Conservation (phyloP, 2,888 invertebrate genomes). For the Corbicula japonica region DNA sequence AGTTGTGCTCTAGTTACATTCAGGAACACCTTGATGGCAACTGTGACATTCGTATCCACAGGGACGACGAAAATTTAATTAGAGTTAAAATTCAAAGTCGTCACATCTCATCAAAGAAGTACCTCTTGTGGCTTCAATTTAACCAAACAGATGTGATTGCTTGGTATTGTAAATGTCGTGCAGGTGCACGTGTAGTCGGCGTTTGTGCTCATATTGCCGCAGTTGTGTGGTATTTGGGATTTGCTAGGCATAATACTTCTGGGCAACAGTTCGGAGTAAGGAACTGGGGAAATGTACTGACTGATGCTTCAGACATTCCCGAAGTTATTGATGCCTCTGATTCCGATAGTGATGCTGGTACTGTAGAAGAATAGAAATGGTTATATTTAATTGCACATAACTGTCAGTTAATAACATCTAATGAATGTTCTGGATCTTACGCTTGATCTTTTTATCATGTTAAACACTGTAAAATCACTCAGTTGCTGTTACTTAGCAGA, state of each 20-base stretch:
- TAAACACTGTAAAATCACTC: too few relatives aligned
- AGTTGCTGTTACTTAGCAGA: too few relatives aligned
- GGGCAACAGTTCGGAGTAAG: not conserved
- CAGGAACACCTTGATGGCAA: slow-evolving; percentile 46
- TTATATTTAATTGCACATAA: too few relatives aligned
- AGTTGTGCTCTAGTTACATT: slow-evolving; percentile 41
- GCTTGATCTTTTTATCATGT: too few relatives aligned
- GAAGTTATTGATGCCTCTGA: too few relatives aligned
- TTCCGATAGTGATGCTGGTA: too few relatives aligned
- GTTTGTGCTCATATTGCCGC: slow-evolving; percentile 48
- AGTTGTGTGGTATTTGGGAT: slow-evolving; percentile 41
- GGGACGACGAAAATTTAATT: slow-evolving; percentile 27
- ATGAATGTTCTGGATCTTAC: too few relatives aligned
- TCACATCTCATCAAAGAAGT: slow-evolving; percentile 21
- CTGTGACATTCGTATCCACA: slow-evolving; percentile 20
- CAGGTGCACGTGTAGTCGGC: slow-evolving; percentile 53
- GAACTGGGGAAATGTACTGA: slow-evolving; percentile 2
- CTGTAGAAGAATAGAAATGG: too few relatives aligned
- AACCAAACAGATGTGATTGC: slow-evolving; percentile 1
- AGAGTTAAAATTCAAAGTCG: slow-evolving; percentile 26
- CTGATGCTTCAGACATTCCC: slow-evolving; percentile 17
- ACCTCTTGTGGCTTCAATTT: slow-evolving; percentile 35
- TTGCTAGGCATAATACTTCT: not conserved
- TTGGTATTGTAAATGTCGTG: slow-evolving; percentile 46
- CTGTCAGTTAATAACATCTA: too few relatives aligned